phyloP scores from a whole-genome alignment of 2,797 vertebrate genomes.

The Gymnothorax reevesii region DNA sequence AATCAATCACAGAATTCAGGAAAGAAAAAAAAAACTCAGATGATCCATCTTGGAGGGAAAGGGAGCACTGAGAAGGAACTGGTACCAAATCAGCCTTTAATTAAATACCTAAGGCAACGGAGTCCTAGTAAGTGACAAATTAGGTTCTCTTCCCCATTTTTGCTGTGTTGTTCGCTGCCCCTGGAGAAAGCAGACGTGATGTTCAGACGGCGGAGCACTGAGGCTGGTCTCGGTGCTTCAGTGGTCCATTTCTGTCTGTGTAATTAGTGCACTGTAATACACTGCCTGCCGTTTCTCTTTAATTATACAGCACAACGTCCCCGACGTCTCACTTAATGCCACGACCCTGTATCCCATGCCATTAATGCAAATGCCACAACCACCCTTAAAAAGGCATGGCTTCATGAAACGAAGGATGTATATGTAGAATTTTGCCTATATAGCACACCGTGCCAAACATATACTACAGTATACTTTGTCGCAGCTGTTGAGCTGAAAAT shows the following conservation, averaged over 20 bases:
- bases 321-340: background rate
- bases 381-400: background rate
- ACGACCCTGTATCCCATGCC: background rate
- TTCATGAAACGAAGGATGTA: background rate
- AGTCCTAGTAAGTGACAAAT: slow-evolving; percentile 12
- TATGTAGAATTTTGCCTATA: background rate
- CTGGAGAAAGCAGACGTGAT: background rate
- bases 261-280: slow-evolving; percentile 10
- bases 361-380: background rate
- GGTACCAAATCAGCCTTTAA: background rate
- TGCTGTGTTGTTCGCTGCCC: background rate
- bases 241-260: slow-evolving; percentile 17
- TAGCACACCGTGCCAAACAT: background rate
- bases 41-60: background rate
- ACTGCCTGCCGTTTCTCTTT: slow-evolving; percentile 5
- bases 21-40: slow-evolving; percentile 1
- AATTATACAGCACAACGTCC: slow-evolving; percentile 8
- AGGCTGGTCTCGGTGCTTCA: background rate
- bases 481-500: too few relatives aligned
- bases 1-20: slow-evolving; percentile 22
- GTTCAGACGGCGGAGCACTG: background rate
- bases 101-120: background rate
- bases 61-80: background rate
- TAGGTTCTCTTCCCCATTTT: background rate
- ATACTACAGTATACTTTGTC: background rate